These are phyloP conservation scores for Conistra vaccinii DNA, from an alignment of 2,888 invertebrate genomes.

Conservation along the genomic window DNA sequence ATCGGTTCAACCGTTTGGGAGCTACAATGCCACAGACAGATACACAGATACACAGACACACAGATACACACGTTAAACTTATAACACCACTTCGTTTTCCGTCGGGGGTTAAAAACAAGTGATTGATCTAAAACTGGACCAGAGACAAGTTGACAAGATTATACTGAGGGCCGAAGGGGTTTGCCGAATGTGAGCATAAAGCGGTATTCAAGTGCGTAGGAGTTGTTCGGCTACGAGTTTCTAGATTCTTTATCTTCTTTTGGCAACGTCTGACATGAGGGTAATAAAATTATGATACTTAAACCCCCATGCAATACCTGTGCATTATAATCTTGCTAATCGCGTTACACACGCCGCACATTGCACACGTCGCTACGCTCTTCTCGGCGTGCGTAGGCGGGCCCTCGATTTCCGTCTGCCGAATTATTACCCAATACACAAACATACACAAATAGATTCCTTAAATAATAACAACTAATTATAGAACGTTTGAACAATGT, in stretches of 20 bases:
- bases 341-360: conserved; percentile 49
- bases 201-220: not conserved
- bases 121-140: not conserved
- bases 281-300: conserved; percentile 5
- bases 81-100: no score
- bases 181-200: not conserved
- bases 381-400: conserved; percentile 80
- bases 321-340: conserved; percentile 58
- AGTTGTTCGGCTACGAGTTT: not conserved
- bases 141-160: not conserved
- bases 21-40: no score
- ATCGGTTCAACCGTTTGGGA: no score
- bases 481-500: conserved; percentile 62
- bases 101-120: no score
- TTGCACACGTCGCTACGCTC: conserved; percentile 78
- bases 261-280: not conserved
- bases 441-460: conserved; percentile 76
- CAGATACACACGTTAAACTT: no score
- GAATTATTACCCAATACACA: conserved; percentile 81
- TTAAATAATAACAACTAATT: conserved; percentile 75
- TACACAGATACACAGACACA: no score
- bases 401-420: conserved; percentile 80
- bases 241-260: not conserved
- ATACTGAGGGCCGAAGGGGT: not conserved
- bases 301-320: conserved; percentile 45